These are phyloP conservation scores for Lophius piscatorius DNA, from an alignment of 2,113 vertebrate genomes.

Conservation along the genomic window DNA sequence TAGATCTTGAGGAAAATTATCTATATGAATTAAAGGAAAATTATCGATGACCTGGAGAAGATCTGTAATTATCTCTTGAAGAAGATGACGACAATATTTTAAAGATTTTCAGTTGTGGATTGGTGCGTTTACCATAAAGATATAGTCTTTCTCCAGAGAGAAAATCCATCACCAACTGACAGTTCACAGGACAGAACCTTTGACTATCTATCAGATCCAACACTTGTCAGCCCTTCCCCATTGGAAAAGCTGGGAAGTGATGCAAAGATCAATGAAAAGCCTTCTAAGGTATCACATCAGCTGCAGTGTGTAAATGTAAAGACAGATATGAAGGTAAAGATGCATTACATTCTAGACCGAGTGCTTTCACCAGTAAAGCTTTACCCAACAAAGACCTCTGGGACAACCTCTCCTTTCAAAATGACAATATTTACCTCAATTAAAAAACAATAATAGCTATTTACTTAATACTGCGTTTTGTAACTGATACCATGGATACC, in stretches of 20 bases:
- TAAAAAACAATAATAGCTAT: not conserved
- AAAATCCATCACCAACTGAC: constrained; percentile 44
- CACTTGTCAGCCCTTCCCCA: constrained; percentile 50
- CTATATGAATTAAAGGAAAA: too few species aligned
- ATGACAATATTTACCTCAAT: constrained; percentile 4
- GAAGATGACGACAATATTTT: too few species aligned
- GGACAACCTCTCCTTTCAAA: constrained; percentile 10
- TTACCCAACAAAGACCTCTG: not conserved
- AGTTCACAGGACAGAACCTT: constrained; percentile 52
- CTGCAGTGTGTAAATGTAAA: constrained; percentile 14
- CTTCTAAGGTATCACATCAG: constrained; percentile 58
- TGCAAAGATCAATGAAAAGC: constrained; percentile 70
- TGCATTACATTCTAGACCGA: constrained; percentile 25
- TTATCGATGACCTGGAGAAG: too few species aligned
- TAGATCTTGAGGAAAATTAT: not conserved
- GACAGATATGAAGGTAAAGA: constrained; percentile 30
- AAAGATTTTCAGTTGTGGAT: too few species aligned
- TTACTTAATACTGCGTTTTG: constrained; percentile 20
- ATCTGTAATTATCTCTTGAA: too few species aligned
- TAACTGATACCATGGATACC: constrained; percentile 21
- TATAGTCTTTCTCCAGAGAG: constrained; percentile 23
- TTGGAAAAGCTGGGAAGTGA: constrained; percentile 63
- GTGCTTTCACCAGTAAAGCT: constrained; percentile 11
- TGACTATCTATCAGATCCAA: constrained; percentile 64
- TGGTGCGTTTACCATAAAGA: constrained; percentile 5